phyloP scores from a whole-genome alignment of 1,140 invertebrate species.

The Onthophagus taurus region DNA sequence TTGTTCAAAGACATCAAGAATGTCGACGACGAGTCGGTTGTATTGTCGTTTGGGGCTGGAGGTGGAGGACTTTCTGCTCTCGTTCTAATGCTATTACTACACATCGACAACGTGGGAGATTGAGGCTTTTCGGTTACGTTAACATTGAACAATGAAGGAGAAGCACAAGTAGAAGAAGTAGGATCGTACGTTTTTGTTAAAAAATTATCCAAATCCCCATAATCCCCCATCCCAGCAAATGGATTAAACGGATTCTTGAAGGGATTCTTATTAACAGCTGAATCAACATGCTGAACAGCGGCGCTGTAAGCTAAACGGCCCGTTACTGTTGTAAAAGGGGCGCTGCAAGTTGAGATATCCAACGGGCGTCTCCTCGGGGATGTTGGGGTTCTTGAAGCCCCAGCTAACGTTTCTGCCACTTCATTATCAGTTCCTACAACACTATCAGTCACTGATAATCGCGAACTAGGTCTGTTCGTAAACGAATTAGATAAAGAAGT shows the following conservation, averaged over 20 bases:
- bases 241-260: conserved; percentile 35
- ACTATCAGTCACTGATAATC: conserved; percentile 45
- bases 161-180: conserved; percentile 39
- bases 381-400: conserved; percentile 38
- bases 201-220: conserved; percentile 41
- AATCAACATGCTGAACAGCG: conserved; percentile 48
- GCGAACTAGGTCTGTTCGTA: conserved; percentile 46
- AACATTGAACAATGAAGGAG: no score
- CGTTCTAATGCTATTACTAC: conserved; percentile 55
- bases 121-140: conserved; percentile 44
- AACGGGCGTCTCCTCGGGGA: conserved; percentile 45
- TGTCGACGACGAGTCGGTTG: conserved; percentile 40
- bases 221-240: conserved; percentile 36
- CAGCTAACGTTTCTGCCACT: conserved; percentile 42
- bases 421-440: conserved; percentile 43
- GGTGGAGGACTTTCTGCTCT: conserved; percentile 67
- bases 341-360: conserved; percentile 42
- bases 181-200: conserved; percentile 43
- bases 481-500: conserved; percentile 27
- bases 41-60: conserved; percentile 61
- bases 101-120: conserved; percentile 51
- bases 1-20: conserved; percentile 38
- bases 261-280: conserved; percentile 31
- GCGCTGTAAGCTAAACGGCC: conserved; percentile 49
- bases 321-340: conserved; percentile 49